Evolutionary conservation across 2,797 vertebrate species (phyloP).

Genomic region (Lycodopsis pacificus): DNA sequence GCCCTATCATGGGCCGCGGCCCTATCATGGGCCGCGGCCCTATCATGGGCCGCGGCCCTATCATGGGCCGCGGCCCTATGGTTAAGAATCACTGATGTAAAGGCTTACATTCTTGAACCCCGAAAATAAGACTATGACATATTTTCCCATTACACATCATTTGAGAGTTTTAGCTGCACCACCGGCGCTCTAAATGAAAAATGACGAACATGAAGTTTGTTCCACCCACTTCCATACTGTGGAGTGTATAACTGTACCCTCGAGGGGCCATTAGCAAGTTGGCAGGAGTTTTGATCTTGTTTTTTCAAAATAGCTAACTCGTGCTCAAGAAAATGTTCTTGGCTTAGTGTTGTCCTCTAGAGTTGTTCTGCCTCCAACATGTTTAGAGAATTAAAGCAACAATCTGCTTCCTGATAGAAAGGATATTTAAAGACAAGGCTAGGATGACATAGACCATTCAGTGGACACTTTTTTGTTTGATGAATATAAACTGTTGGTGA

Average conservation of each 20-base stretch:
- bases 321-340: constrained; percentile 1
- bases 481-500: not conserved
- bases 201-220: not conserved
- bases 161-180: not conserved
- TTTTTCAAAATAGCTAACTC: not conserved
- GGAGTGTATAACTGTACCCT: not conserved
- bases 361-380: constrained; percentile 15
- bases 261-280: not conserved
- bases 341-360: not conserved
- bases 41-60: too few relatives aligned
- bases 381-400: constrained; percentile 7
- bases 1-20: too few relatives aligned
- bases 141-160: too few relatives aligned
- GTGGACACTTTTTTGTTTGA: not conserved
- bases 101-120: too few relatives aligned
- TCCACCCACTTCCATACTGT: not conserved
- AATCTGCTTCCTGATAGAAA: not conserved
- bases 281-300: not conserved
- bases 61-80: too few relatives aligned
- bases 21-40: too few relatives aligned
- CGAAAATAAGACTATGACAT: too few relatives aligned
- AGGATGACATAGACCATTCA: constrained; percentile 23
- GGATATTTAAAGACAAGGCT: not conserved
- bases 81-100: too few relatives aligned
- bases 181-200: not conserved